These are phyloP conservation scores for Gryon sp. DNA, from an alignment of 1,140 invertebrate species.

Conservation along the genomic window DNA sequence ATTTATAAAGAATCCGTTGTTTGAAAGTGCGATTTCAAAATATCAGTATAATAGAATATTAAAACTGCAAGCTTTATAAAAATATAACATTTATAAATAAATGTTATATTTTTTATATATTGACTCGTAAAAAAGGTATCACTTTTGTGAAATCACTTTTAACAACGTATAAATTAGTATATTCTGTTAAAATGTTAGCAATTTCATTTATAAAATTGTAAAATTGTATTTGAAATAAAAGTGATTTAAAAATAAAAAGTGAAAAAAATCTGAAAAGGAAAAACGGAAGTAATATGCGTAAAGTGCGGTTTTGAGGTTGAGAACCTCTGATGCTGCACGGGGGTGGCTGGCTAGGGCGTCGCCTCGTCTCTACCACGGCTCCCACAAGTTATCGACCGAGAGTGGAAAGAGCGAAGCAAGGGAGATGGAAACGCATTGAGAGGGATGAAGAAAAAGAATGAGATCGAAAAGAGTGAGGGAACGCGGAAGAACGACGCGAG, in stretches of 20 bases:
- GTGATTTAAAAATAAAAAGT: too few species aligned
- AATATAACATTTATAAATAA: too few species aligned
- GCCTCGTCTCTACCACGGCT: slow-evolving; percentile 77
- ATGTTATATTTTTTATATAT: too few species aligned
- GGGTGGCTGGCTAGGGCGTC: slow-evolving; percentile 77
- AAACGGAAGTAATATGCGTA: background rate
- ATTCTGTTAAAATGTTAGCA: background rate
- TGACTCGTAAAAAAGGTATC: too few species aligned
- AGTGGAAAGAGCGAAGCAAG: slow-evolving; percentile 55
- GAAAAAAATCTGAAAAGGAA: background rate
- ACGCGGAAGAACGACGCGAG: slow-evolving; percentile 29
- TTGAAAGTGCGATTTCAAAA: too few species aligned
- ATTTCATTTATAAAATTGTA: too few species aligned
- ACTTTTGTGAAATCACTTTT: too few species aligned
- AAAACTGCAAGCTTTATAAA: too few species aligned
- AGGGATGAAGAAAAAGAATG: slow-evolving; percentile 57
- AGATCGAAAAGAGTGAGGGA: slow-evolving; percentile 53
- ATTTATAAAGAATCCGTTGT: too few species aligned
- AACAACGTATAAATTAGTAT: too few species aligned
- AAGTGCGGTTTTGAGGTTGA: slow-evolving; percentile 63
- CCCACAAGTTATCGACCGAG: slow-evolving; percentile 78
- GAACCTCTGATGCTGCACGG: slow-evolving; percentile 72
- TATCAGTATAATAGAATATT: too few species aligned
- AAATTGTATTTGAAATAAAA: too few species aligned
- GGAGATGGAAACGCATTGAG: slow-evolving; percentile 58